A percentile compares a stretch with the other conserved stretches of the same genome.
phyloP scores from a whole-genome alignment of 2,888 invertebrate species.

The Phortica magna region DNA sequence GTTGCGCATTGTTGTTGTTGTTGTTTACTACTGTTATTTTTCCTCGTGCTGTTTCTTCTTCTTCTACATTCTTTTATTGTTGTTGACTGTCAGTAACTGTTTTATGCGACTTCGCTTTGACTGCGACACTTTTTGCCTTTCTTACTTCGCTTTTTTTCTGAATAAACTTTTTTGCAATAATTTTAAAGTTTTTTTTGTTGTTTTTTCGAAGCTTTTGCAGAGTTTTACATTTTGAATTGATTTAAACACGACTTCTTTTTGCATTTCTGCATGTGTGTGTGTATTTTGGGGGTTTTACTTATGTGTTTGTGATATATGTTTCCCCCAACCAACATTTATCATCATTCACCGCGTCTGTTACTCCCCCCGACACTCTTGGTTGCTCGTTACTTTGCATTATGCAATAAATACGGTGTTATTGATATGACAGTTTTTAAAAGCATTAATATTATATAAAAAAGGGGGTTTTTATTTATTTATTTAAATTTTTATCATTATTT shows the following conservation, averaged over 20 bases:
- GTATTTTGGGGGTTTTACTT: not conserved
- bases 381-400: slow-evolving; percentile 10
- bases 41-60: not conserved
- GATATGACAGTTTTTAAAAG: slow-evolving; percentile 14
- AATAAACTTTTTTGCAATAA: not conserved
- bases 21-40: not conserved
- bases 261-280: not conserved
- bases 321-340: no score
- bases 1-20: not conserved
- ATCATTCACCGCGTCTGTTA: no score
- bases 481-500: no score
- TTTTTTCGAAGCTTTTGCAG: not conserved
- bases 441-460: no score
- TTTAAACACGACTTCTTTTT: slow-evolving; percentile 4
- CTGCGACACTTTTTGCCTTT: not conserved
- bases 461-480: no score
- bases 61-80: not conserved
- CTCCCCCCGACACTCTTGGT: not conserved
- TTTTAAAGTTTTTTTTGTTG: not conserved
- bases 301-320: not conserved
- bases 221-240: slow-evolving; percentile 15
- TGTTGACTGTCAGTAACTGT: slow-evolving; percentile 6
- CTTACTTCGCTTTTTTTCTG: not conserved
- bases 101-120: not conserved
- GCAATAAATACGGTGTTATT: slow-evolving; percentile 15